Base-by-base conservation (phyloP, 2,113 vertebrate species). In the Tragulus kanchil region DNA sequence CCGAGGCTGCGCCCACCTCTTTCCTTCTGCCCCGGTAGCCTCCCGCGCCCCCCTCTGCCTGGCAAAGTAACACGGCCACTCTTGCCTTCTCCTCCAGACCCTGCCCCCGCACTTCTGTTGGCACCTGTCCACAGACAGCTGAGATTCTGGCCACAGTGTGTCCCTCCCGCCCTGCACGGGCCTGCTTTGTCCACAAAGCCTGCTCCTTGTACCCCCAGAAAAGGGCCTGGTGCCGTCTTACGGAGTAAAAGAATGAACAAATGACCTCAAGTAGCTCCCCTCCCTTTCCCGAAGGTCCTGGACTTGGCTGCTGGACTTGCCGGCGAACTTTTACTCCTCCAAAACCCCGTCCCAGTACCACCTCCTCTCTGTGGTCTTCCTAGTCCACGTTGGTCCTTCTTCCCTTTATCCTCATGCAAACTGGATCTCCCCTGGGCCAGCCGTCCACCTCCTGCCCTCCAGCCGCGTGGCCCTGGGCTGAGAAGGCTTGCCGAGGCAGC, bases 151-250 rank as follows among this genome's bases (percentile, higher is more conserved):
- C 69, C 45, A 45, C 21, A 73, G 69, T 11, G 0, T 45, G 25
- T 73, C 21, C 69, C 42, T 45, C 11, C 21, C 3, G 3, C 26
- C 19, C 31, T 15, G 52, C n/a, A 2, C 61, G 14, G 42, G 14
- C 54, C 17, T 1, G 42, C 45, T 48, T 1, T 45, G 52, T 31
- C 31, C 5, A 9, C 12, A 1, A 2, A 12, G 28, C 31, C 3
- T 1, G 1, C 61, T 54, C 73, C 50, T 8, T 69, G 42, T 3
- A 11, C 1, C 36, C 64, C 23, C 71, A 11, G 79, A 26, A 17
- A 21, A 79, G 52, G 3, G 3, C 25, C 10, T 9, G 13, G 36
- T 4, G 36, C 42, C 85, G 52, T 28, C 71, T 12, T 26, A 42
- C 71, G 42, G 61, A 31, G 23, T 6, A 17, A 65, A 59, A 6